A percentile compares a stretch with the other conserved stretches of the same genome.
These are phyloP conservation scores for Phymastichus coffea DNA, from an alignment of 1,140 invertebrate genomes.

Conservation along the genomic window DNA sequence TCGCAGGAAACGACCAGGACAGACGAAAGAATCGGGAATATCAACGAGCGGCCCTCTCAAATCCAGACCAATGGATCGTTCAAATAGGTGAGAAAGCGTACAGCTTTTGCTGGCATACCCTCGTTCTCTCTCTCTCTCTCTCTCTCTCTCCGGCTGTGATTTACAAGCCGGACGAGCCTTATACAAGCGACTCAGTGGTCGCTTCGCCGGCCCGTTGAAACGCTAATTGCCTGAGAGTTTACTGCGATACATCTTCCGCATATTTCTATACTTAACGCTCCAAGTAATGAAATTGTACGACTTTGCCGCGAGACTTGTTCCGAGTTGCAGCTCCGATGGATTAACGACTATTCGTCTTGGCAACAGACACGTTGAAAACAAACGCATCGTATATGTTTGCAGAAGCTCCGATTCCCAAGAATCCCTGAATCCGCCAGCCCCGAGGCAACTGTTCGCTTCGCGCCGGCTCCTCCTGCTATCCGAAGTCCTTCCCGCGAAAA, in stretches of 20 bases:
- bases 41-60: constrained; percentile 31
- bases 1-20: constrained; percentile 34
- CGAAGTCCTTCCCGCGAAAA: constrained; percentile 15
- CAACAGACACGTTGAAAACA: too few species aligned
- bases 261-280: too few species aligned
- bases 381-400: too few species aligned
- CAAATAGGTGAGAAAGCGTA: constrained; percentile 37
- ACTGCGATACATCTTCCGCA: too few species aligned
- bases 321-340: too few species aligned
- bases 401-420: constrained; percentile 1
- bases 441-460: constrained; percentile 5
- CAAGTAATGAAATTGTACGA: too few species aligned
- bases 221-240: background rate
- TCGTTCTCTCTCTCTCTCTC: background rate
- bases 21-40: constrained; percentile 4
- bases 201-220: background rate
- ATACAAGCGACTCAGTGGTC: background rate
- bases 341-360: too few species aligned
- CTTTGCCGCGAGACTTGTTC: too few species aligned
- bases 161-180: background rate
- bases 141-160: background rate
- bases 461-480: constrained; percentile 7
- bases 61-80: constrained; percentile 33
- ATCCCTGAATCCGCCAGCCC: background rate
- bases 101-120: too few species aligned